phyloP scores from a whole-genome alignment of 2,113 vertebrate species.

The Lophotis ruficrista region DNA sequence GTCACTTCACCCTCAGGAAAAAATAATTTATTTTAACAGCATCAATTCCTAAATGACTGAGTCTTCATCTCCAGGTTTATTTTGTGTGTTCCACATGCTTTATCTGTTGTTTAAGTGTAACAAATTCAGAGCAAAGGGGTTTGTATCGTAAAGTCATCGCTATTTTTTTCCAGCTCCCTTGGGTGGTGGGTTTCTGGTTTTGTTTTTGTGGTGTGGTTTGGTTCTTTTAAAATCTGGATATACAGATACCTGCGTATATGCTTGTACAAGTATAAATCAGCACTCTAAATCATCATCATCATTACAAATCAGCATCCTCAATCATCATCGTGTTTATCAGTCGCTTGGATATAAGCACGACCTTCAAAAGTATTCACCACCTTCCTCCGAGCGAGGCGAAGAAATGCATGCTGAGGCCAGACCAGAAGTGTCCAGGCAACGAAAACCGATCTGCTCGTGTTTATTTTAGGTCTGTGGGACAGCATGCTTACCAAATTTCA shows the following conservation, averaged over 20 bases:
- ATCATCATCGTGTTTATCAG: neutral
- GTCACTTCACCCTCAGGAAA: neutral
- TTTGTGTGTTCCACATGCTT: neutral
- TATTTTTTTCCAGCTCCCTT: neutral
- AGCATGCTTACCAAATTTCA: constrained; percentile 55
- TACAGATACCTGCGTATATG: neutral
- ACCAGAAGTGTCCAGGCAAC: neutral
- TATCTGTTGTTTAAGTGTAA: neutral
- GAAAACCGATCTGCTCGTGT: neutral
- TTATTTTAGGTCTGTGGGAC: neutral
- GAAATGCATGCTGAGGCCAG: neutral
- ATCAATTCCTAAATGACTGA: neutral
- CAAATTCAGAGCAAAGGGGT: neutral
- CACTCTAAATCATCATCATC: neutral
- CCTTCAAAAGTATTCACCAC: neutral
- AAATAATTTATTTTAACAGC: neutral
- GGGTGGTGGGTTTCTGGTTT: neutral
- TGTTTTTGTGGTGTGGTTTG: neutral
- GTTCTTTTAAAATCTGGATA: neutral
- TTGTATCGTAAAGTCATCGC: neutral
- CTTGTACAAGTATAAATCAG: neutral
- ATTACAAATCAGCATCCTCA: neutral
- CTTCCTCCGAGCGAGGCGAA: neutral
- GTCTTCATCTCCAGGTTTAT: neutral
- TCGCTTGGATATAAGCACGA: neutral